Evolutionary conservation across 2,888 invertebrate species (phyloP).

Genomic region (Fissipunctia ypsillon): DNA sequence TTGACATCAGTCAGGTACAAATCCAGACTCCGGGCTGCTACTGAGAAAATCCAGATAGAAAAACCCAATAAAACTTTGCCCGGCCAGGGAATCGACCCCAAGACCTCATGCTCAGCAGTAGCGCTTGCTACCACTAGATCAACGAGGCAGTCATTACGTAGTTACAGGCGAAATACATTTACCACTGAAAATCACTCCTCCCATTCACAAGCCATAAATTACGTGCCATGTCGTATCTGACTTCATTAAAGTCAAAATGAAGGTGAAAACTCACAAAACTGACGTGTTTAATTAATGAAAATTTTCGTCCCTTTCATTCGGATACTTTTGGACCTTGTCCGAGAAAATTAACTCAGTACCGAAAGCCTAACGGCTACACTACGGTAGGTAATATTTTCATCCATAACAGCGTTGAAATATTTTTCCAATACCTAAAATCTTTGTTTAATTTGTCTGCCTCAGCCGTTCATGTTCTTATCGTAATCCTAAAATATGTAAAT

Average conservation of each 20-base stretch:
- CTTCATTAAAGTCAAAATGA: constrained; percentile 46
- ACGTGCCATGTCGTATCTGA: constrained; percentile 42
- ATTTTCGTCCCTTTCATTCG: constrained; percentile 41
- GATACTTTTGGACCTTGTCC: constrained; percentile 41
- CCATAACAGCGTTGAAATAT: constrained; percentile 26
- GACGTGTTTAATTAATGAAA: constrained; percentile 57
- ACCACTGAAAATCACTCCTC: constrained; percentile 32
- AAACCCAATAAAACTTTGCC: too few species aligned
- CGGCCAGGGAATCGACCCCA: too few species aligned
- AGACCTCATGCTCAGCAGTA: too few species aligned
- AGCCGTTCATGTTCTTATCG: constrained; percentile 45
- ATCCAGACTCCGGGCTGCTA: too few species aligned
- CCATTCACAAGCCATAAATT: constrained; percentile 50
- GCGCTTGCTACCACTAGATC: too few species aligned
- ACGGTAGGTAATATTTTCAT: constrained; percentile 32
- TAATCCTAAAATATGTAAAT: constrained; percentile 56
- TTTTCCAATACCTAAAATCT: constrained; percentile 52
- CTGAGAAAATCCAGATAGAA: too few species aligned
- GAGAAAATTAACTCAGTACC: constrained; percentile 35
- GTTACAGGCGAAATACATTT: constrained; percentile 15
- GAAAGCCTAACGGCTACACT: not conserved
- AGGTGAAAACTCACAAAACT: constrained; percentile 53
- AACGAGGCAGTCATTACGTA: too few species aligned
- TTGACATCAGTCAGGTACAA: too few species aligned
- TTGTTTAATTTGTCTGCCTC: constrained; percentile 49